These are phyloP conservation scores for Myotis daubentonii DNA, from an alignment of 2,797 vertebrate species.

Conservation along the genomic window DNA sequence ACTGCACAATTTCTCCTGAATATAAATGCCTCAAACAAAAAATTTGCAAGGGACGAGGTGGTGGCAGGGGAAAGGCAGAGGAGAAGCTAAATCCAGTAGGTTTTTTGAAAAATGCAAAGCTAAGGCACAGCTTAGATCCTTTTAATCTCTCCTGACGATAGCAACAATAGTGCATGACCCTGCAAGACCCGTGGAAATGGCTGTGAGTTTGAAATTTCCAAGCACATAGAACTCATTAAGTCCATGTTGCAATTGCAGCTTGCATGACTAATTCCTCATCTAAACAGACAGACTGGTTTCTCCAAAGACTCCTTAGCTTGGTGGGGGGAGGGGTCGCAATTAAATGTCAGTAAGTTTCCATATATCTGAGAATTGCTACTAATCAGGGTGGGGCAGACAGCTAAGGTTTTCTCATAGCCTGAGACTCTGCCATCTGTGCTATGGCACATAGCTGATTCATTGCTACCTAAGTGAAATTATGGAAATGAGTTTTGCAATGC, in stretches of 20 bases:
- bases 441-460: conserved; percentile 50
- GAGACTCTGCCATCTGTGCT: conserved; percentile 15
- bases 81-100: conserved; percentile 18
- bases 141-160: background rate
- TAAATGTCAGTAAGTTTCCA: conserved; percentile 30
- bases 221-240: background rate
- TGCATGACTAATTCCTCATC: conserved; percentile 60
- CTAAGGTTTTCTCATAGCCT: conserved; percentile 9
- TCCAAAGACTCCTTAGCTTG: conserved; percentile 48
- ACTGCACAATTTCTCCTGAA: background rate
- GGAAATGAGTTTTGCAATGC: conserved; percentile 61
- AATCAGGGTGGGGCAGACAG: conserved; percentile 53
- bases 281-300: conserved; percentile 64
- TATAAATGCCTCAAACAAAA: background rate
- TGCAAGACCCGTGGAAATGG: background rate
- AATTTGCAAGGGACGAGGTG: background rate
- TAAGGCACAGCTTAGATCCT: background rate
- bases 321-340: background rate
- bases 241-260: conserved; percentile 53
- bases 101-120: background rate
- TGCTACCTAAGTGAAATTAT: conserved; percentile 52
- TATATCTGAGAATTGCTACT: conserved; percentile 49
- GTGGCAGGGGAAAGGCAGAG: background rate
- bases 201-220: conserved; percentile 18
- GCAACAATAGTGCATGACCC: background rate